phyloP scores from a whole-genome alignment of 2,797 vertebrate species.

The Prionace glauca region DNA sequence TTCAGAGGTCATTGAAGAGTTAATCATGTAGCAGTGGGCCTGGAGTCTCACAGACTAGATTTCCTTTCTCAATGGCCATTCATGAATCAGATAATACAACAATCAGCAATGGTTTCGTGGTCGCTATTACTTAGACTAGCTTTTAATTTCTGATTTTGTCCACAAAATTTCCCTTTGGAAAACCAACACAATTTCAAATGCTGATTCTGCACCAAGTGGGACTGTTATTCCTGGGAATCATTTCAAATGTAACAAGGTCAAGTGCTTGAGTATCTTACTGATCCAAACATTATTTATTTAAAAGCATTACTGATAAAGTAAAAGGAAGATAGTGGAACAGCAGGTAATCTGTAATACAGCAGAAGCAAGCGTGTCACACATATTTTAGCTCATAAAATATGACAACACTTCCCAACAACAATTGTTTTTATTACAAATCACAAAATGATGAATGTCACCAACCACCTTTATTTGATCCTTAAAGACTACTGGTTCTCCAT shows the following conservation, averaged over 20 bases:
- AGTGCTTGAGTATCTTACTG: neutral
- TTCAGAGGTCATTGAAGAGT: too few species aligned
- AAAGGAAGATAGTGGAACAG: neutral
- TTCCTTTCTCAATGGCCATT: too few species aligned
- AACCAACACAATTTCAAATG: neutral
- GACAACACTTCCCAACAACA: neutral
- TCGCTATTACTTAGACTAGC: too few species aligned
- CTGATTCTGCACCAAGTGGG: neutral
- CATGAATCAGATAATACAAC: too few species aligned
- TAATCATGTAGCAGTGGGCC: too few species aligned
- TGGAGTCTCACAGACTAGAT: too few species aligned
- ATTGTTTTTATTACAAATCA: neutral
- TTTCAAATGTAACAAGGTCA: neutral
- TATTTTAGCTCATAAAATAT: neutral
- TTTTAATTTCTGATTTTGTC: too few species aligned
- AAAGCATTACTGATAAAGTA: neutral
- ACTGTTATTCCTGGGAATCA: neutral
- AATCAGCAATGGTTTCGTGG: too few species aligned
- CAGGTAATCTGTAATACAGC: neutral
- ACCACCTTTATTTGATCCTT: neutral
- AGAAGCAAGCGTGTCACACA: neutral
- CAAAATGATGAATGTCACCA: neutral
- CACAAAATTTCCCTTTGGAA: neutral
- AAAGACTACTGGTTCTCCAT: neutral
- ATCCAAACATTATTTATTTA: neutral